Base-by-base conservation (phyloP, 2,797 vertebrate genomes). In the Uromys caudimaculatus region DNA sequence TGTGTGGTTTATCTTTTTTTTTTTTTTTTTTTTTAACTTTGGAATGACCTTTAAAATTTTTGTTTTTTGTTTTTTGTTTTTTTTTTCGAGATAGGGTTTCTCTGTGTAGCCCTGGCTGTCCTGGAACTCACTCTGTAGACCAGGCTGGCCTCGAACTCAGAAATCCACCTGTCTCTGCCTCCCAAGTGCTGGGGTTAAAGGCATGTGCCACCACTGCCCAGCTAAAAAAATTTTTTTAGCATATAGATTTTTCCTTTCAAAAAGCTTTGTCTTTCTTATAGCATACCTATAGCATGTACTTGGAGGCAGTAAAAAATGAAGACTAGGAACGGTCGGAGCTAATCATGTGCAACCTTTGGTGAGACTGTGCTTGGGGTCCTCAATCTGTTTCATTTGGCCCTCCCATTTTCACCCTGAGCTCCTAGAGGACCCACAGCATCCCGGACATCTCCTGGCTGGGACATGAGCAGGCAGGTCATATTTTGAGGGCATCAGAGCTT, bases 221-320 rank as follows among this genome's bases (percentile, higher is more conserved):
- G 44, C 44, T 44, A 44, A 44, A 44, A 44, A 16, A 86, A 93
- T 95, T 94, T 95, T 94, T 96, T 71, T 92, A 73, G 60, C 8
- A 44, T 41, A 17, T 64, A 29, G 29, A 62, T 95, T 84, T 93
- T 88, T 90, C 41, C n/a, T n/a, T 17, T 1, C 9, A 10, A 44
- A 92, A 79, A 90, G 14, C 27, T 17, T 64, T 29, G 35, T 71
- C 79, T 95, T 93, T 58, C 41, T 58, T 88, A 9, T 50, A 64
- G 52, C 58, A 2, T 47, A 35, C 23, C 38, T 44, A 62, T 91
- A 44, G 69, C 90, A 58, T 90, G 13, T 75, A 78, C 50, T 94
- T 92, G 56, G 24, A 93, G 88, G 56, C 35, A 38, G 56, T 79
- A 79, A 86, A 94, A 77, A 13, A 41, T 1, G 32, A 32, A 95